Conservation (phyloP, 2,113 vertebrate genomes). For the Strigops habroptila region DNA sequence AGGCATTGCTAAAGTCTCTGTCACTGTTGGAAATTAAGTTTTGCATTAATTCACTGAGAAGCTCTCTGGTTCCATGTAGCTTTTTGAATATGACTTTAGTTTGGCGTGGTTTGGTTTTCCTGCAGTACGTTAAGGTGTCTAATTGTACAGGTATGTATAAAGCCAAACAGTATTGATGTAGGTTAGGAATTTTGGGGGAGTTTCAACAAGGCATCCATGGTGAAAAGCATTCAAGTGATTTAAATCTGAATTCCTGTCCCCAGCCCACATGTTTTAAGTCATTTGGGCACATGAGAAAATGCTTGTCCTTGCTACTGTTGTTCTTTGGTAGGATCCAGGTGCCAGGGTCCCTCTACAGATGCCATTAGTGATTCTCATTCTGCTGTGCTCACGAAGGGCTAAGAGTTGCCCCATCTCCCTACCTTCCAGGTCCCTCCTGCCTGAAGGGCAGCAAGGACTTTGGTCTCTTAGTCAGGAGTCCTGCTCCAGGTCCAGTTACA, state of each 20-base stretch:
- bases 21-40: neutral
- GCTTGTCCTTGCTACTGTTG: neutral
- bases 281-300: neutral
- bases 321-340: neutral
- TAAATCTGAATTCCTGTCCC: neutral
- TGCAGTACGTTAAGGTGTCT: neutral
- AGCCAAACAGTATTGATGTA: neutral
- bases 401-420: neutral
- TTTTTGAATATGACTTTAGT: neutral
- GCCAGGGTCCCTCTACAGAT: neutral
- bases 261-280: neutral
- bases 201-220: neutral
- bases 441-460: neutral
- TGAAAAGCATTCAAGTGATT: neutral
- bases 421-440: neutral
- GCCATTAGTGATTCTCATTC: neutral
- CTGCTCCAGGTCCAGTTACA: fast-evolving
- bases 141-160: neutral
- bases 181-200: neutral
- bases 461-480: neutral
- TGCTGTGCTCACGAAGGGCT: neutral
- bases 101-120: neutral
- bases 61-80: neutral
- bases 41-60: neutral
- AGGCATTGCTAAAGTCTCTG: neutral